Evolutionary conservation across 2,888 invertebrate species (phyloP).

Genomic region (Xanthia icteritia): DNA sequence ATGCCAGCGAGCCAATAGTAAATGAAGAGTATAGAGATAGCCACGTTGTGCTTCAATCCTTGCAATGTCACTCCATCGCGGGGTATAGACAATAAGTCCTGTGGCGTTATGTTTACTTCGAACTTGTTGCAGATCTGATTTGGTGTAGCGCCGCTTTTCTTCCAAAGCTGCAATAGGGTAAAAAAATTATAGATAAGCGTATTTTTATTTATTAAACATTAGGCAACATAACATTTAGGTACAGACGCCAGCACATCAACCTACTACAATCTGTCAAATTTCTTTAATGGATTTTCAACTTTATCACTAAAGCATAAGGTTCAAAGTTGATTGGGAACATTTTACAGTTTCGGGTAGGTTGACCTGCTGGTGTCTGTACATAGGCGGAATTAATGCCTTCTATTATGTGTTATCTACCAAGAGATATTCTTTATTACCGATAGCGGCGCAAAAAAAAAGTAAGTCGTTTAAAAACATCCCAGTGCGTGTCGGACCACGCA

Average conservation of each 20-base stretch:
- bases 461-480: neutral
- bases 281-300: too few species aligned
- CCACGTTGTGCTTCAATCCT: conserved; percentile 92
- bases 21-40: conserved; percentile 92
- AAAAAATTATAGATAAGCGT: neutral
- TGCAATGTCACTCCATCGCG: conserved; percentile 91
- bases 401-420: neutral
- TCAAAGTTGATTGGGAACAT: too few species aligned
- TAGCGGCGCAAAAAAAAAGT: neutral
- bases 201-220: neutral
- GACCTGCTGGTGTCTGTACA: too few species aligned
- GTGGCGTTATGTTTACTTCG: conserved; percentile 79
- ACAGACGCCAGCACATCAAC: too few species aligned
- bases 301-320: too few species aligned
- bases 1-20: conserved; percentile 92
- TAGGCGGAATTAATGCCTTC: neutral
- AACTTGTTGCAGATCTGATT: conserved; percentile 89
- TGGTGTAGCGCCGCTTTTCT: conserved; percentile 82
- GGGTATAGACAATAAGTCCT: conserved; percentile 90
- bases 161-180: conserved; percentile 84
- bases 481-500: too few species aligned
- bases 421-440: neutral
- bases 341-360: too few species aligned
- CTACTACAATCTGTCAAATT: too few species aligned
- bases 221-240: neutral